Conservation (phyloP, 1,140 invertebrate species). For the Drosophila kanapiae region DNA sequence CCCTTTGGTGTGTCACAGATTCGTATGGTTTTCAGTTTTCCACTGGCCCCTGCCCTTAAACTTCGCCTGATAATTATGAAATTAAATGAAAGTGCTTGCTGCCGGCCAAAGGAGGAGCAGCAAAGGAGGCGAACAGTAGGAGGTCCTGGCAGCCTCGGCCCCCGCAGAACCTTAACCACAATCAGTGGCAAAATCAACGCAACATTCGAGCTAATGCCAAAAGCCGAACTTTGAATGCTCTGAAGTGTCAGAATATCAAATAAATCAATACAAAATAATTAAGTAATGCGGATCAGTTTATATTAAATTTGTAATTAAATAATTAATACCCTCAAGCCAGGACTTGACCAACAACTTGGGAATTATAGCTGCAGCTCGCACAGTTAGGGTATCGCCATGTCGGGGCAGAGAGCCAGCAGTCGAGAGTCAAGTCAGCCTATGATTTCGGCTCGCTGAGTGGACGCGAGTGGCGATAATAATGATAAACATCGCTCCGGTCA, state of each 20-base stretch:
- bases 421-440: not conserved
- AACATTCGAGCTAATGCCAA: not conserved
- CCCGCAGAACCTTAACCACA: conserved; percentile 1
- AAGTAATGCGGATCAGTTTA: not conserved
- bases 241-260: not conserved
- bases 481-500: conserved; percentile 60
- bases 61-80: conserved; percentile 57
- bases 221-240: not conserved
- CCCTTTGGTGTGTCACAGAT: conserved; percentile 47
- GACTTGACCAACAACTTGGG: not conserved
- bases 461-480: conserved; percentile 70
- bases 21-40: conserved; percentile 20
- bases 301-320: too few species aligned
- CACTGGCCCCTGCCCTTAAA: conserved; percentile 6
- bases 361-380: not conserved
- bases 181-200: conserved; percentile 6
- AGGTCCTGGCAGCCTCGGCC: not conserved
- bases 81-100: conserved; percentile 52
- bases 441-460: conserved; percentile 45
- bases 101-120: not conserved
- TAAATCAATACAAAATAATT: not conserved
- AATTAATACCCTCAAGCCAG: too few species aligned
- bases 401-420: too few species aligned
- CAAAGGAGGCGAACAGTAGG: not conserved
- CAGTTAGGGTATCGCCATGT: not conserved